Evolutionary conservation across 2,113 vertebrate species (phyloP).

Genomic region (Centrocercus urophasianus): DNA sequence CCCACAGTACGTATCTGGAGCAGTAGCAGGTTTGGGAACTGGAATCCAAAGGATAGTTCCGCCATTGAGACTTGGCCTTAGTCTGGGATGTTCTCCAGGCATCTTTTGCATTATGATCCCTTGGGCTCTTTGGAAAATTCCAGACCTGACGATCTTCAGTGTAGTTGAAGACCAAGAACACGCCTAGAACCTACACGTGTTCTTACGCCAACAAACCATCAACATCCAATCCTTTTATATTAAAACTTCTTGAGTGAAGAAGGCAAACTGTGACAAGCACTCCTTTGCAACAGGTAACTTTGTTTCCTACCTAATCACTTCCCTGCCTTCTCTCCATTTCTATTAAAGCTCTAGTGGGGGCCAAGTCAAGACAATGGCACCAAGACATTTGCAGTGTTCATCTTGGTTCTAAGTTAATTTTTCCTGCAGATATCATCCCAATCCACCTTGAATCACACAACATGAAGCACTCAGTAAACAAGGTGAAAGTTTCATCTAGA

Average conservation of each 20-base stretch:
- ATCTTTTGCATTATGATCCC: not conserved
- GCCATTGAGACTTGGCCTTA: not conserved
- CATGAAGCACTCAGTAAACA: conserved; percentile 8
- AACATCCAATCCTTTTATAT: not conserved
- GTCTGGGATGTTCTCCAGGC: not conserved
- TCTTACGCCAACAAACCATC: not conserved
- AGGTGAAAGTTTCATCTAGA: conserved; percentile 40
- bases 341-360: not conserved
- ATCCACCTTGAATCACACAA: conserved; percentile 11
- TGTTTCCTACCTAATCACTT: not conserved
- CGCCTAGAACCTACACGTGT: not conserved
- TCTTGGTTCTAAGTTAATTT: not conserved
- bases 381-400: not conserved
- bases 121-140: not conserved
- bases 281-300: not conserved
- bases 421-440: conserved; percentile 13
- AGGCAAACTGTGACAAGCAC: not conserved
- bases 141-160: not conserved
- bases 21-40: not conserved
- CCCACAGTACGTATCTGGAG: not conserved
- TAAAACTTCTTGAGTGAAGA: not conserved
- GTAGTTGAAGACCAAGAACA: not conserved
- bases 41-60: not conserved
- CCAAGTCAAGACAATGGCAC: not conserved
- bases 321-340: not conserved